Conservation (phyloP, 2,113 vertebrate species). For the Hylia prasina region DNA sequence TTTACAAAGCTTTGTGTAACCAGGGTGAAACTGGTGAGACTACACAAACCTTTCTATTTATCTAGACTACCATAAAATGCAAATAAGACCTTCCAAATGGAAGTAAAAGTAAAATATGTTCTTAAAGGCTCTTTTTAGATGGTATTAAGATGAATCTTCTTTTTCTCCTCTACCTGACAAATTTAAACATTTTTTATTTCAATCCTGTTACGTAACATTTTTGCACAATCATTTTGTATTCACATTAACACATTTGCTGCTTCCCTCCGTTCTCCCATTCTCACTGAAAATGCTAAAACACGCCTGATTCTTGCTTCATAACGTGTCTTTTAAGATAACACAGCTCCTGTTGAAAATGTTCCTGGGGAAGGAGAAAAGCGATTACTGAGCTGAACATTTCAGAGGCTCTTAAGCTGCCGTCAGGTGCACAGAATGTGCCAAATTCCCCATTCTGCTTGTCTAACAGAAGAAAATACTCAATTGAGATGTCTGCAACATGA, state of each 20-base stretch:
- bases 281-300: not conserved
- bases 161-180: not conserved
- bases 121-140: not conserved
- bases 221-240: not conserved
- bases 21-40: not conserved
- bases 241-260: not conserved
- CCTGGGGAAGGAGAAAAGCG: not conserved
- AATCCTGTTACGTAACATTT: not conserved
- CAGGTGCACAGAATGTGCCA: not conserved
- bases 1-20: not conserved
- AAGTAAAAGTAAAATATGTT: not conserved
- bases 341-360: not conserved
- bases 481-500: not conserved
- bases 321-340: not conserved
- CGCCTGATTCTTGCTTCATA: not conserved
- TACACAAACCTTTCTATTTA: not conserved
- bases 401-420: not conserved
- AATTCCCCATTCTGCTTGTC: not conserved
- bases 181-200: not conserved
- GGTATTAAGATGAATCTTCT: not conserved
- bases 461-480: not conserved
- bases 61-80: not conserved
- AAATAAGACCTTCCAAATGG: not conserved
- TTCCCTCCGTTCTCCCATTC: not conserved
- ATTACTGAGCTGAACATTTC: constrained; percentile 27